A percentile compares a stretch with the other conserved stretches of the same genome.
Conservation (phyloP, 1,140 invertebrate genomes). For the Panagrolaimus sp. region DNA sequence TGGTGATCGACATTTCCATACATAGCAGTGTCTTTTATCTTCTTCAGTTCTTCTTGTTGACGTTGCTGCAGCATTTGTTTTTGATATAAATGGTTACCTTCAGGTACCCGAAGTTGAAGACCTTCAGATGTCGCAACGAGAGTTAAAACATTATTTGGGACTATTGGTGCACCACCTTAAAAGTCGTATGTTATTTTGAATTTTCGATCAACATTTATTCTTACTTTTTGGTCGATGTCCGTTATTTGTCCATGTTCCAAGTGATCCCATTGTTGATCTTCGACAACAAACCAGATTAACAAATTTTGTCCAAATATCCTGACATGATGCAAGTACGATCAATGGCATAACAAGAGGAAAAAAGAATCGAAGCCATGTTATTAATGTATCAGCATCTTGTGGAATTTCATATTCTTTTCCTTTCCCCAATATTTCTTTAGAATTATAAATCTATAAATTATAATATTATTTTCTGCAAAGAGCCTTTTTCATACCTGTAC, state of each 20-base stretch:
- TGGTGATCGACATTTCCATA: background rate
- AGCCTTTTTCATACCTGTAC: constrained; percentile 30
- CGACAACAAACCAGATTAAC: constrained; percentile 35
- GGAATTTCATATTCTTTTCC: constrained; percentile 21
- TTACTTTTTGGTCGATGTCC: constrained; percentile 14
- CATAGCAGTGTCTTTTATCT: background rate
- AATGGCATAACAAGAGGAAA: constrained; percentile 38
- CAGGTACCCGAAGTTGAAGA: constrained; percentile 28
- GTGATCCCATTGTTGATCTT: constrained; percentile 17
- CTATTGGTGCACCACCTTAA: constrained; percentile 17
- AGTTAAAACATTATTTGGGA: constrained; percentile 32
- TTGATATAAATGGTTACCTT: constrained; percentile 15
- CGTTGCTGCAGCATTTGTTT: background rate
- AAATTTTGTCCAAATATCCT: constrained; percentile 40
- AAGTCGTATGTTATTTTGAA: background rate
- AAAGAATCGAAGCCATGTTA: constrained; percentile 33
- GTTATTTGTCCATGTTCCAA: constrained; percentile 17
- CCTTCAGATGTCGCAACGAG: constrained; percentile 33
- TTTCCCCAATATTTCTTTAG: background rate
- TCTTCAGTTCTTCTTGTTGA: background rate
- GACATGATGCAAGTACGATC: constrained; percentile 29
- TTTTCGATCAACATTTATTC: too few relatives aligned
- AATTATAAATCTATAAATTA: background rate
- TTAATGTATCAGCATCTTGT: constrained; percentile 32
- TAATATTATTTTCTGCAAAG: background rate